Evolutionary conservation across 53 echinoderm and acorn worm species (phyloP), one percentile per base, ranked within the genome.

Genomic region (Holothuria scabra): DNA sequence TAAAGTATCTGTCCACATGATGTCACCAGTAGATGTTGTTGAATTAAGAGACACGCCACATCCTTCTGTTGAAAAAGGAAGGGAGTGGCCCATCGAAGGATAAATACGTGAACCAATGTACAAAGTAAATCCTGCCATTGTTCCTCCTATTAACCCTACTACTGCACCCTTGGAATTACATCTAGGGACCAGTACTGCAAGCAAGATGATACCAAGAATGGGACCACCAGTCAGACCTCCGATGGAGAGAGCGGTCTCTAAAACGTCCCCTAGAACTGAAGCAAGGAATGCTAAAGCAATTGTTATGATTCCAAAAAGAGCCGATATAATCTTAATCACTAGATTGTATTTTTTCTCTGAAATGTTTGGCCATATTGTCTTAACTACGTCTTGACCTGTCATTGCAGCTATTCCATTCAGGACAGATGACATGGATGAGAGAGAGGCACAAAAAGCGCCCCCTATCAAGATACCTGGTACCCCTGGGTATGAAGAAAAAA

Each of bases 41-140:
- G 25, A 58, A 72, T 72, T 72, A 29, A 58, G 18, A 21, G 32
- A 57, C 1, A 57, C 33, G 8, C 18, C 20, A 24, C 95, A 95
- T 19, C 95, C 95, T 12, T 71, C 87, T 2, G 88, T 93, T n/a
- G 58, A 59, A 18, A 96, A 69, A 0, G 93, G 93, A 35, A 91
- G 97, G 29, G 67, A 85, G 20, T 90, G 61, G 22, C 84, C 88
- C 23, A 33, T 26, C 28, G 92, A 90, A 38, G 94, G 97, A 70
- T 92, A 92, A 20, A 94, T 35, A 18, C 83, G 80, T 23, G 90
- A 90, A 24, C 94, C 97, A 66, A 97, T 89, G n/a, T 94, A 92
- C 22, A 97, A 57, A 85, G 85, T 92, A 16, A 97, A 78, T 46
- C 88, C 86, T 74, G 90, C 74, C 7, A 56, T 25, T 1, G 94